Conservation (phyloP, 2,888 invertebrate species). For the Cosmopolites sordidus region DNA sequence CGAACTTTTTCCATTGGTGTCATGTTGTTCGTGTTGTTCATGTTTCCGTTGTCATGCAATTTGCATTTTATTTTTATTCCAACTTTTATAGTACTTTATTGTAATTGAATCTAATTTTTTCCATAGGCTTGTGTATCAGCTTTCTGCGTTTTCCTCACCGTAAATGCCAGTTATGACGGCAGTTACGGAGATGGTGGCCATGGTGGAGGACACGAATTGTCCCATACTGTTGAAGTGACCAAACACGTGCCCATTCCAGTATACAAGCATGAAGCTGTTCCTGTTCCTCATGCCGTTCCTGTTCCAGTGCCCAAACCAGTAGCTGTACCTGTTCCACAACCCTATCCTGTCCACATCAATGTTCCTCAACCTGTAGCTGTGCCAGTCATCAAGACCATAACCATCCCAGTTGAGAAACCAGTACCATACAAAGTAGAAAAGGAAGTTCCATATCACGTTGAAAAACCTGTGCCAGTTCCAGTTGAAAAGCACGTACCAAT, state of each 20-base stretch:
- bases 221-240: slow-evolving; percentile 63
- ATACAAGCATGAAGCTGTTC: slow-evolving; percentile 51
- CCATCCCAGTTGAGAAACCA: slow-evolving; percentile 67
- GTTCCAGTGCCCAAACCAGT: slow-evolving; percentile 66
- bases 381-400: slow-evolving; percentile 64
- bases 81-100: neutral
- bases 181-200: slow-evolving; percentile 36
- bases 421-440: slow-evolving; percentile 68
- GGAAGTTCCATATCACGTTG: slow-evolving; percentile 60
- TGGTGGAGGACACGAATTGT: slow-evolving; percentile 46
- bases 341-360: slow-evolving; percentile 65
- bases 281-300: slow-evolving; percentile 50
- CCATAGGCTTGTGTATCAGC: slow-evolving; percentile 40
- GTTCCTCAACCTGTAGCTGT: slow-evolving; percentile 66
- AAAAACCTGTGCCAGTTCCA: slow-evolving; percentile 65
- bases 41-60: no score
- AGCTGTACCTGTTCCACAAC: slow-evolving; percentile 64
- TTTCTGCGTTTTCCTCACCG: slow-evolving; percentile 40
- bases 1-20: no score
- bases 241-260: slow-evolving; percentile 58
- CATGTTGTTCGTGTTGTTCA: no score
- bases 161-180: slow-evolving; percentile 43
- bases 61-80: neutral
- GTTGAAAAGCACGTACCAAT: slow-evolving; percentile 66
- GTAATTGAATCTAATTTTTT: no score